Evolutionary conservation across 1,140 invertebrate species (phyloP).

Genomic region (Bombyx mandarina): DNA sequence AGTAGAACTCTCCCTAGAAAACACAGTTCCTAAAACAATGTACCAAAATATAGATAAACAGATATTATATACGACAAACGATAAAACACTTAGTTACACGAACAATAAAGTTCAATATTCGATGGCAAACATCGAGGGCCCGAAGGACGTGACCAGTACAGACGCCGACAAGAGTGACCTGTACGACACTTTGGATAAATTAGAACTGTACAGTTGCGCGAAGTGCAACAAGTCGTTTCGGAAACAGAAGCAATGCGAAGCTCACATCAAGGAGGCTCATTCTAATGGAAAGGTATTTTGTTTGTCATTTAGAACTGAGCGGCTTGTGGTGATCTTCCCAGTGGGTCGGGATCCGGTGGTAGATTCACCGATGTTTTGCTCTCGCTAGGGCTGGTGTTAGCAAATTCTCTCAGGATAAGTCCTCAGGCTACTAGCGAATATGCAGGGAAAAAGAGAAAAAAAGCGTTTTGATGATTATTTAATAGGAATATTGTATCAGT

Average conservation of each 20-base stretch:
- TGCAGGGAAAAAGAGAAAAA: too few relatives aligned
- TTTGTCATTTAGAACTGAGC: too few relatives aligned
- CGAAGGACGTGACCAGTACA: constrained; percentile 22
- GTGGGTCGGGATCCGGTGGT: too few relatives aligned
- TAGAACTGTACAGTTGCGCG: constrained; percentile 62
- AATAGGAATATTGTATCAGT: too few relatives aligned
- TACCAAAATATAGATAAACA: constrained; percentile 61
- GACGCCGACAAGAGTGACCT: constrained; percentile 36
- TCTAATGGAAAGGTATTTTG: constrained; percentile 55
- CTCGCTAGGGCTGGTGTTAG: too few relatives aligned
- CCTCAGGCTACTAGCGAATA: too few relatives aligned
- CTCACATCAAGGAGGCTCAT: constrained; percentile 74
- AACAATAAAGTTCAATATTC: constrained; percentile 48
- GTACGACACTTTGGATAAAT: constrained; percentile 42
- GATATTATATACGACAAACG: constrained; percentile 47
- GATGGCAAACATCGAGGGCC: constrained; percentile 36
- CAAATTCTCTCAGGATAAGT: too few relatives aligned
- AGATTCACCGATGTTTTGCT: too few relatives aligned
- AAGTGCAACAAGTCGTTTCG: constrained; percentile 77
- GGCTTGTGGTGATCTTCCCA: too few relatives aligned
- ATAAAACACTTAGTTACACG: constrained; percentile 41
- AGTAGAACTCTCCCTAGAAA: constrained; percentile 63
- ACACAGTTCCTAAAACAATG: constrained; percentile 59
- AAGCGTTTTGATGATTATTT: too few relatives aligned
- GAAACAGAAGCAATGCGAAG: constrained; percentile 76